These are phyloP conservation scores for Naso thynnoides DNA, from an alignment of 2,797 vertebrate genomes.

Conservation along the genomic window DNA sequence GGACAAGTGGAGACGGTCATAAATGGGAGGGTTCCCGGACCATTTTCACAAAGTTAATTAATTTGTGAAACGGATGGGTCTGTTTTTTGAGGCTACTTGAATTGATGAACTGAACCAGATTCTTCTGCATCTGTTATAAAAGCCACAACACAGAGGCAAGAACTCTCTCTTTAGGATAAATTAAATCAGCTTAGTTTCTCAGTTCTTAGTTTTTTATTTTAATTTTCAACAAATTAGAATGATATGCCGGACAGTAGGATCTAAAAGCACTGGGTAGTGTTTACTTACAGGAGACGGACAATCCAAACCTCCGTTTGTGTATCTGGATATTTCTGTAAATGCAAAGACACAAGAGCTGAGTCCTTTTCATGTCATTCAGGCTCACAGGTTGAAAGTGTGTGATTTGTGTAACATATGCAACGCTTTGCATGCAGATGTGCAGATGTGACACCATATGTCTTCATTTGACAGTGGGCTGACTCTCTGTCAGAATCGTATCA, in stretches of 20 bases:
- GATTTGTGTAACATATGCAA: conserved; percentile 89
- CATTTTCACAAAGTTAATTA: too few relatives aligned
- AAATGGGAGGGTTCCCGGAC: too few relatives aligned
- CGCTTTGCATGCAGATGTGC: conserved; percentile 87
- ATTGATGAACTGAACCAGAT: too few relatives aligned
- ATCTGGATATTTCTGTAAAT: not conserved
- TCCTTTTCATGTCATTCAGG: conserved; percentile 85
- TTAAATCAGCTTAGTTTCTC: conserved; percentile 45
- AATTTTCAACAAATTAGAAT: conserved; percentile 31
- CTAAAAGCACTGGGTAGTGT: conserved; percentile 8
- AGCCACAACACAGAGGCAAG: conserved; percentile 29
- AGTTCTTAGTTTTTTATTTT: conserved; percentile 37
- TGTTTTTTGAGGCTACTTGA: too few relatives aligned
- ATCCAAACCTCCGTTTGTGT: not conserved
- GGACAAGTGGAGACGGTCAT: too few relatives aligned
- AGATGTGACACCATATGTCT: conserved; percentile 92
- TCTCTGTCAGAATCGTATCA: conserved; percentile 88
- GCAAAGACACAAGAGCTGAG: conserved; percentile 33
- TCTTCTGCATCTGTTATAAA: conserved; percentile 17
- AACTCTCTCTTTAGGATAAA: conserved; percentile 39
- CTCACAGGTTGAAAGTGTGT: conserved; percentile 88
- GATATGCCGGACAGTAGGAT: conserved; percentile 34
- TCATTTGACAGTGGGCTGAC: conserved; percentile 85
- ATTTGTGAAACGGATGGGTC: too few relatives aligned
- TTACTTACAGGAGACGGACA: not conserved